These are phyloP conservation scores for Ginglymostoma cirratum DNA, from an alignment of 2,113 vertebrate species.

Conservation along the genomic window DNA sequence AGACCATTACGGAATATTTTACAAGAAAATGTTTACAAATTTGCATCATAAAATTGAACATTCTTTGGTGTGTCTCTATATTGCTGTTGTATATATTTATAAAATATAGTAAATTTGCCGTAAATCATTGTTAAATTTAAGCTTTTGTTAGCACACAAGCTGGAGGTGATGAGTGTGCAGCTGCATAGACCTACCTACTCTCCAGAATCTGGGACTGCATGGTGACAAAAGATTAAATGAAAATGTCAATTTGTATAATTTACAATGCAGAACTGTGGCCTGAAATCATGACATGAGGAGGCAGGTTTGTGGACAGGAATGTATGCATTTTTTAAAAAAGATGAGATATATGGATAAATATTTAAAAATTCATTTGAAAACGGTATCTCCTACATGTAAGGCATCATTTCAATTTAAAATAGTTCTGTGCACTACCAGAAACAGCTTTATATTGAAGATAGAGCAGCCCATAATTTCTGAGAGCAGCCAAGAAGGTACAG, in stretches of 20 bases:
- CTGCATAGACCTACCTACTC: background rate
- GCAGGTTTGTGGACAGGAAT: background rate
- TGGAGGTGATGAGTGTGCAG: background rate
- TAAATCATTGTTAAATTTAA: background rate
- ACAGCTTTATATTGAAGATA: background rate
- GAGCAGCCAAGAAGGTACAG: background rate
- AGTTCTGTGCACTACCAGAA: background rate
- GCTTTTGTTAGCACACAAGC: too few species aligned
- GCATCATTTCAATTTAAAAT: background rate
- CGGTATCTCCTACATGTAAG: background rate
- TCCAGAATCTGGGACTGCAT: background rate
- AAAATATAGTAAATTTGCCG: background rate
- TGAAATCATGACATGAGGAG: background rate
- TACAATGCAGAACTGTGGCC: background rate
- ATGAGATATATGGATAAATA: background rate
- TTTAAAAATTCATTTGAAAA: background rate
- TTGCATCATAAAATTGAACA: background rate
- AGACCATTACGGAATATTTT: background rate
- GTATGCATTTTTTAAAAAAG: background rate
- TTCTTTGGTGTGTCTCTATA: background rate
- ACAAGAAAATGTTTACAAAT: background rate
- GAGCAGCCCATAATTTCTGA: background rate
- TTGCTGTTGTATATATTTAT: background rate
- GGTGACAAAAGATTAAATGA: background rate
- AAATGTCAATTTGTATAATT: background rate